phyloP scores from a whole-genome alignment of 2,888 invertebrate species.

The Campopleginae sp. region DNA sequence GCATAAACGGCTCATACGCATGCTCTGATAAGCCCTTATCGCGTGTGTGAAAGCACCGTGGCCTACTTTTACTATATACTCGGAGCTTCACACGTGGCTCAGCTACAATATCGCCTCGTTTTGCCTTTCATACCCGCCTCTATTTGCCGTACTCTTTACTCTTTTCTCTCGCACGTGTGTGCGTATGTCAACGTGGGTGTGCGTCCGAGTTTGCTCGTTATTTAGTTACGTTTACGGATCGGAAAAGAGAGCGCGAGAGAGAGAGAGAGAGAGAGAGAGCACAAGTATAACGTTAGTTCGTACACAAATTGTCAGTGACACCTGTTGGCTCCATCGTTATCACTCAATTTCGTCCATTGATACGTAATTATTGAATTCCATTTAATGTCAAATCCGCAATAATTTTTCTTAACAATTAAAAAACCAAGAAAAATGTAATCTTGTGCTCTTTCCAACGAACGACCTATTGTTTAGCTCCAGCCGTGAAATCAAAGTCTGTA shows the following conservation, averaged over 20 bases:
- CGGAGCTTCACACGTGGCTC: constrained; percentile 56
- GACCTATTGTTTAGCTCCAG: neutral
- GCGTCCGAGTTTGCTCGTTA: constrained; percentile 14
- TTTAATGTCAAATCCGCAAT: neutral
- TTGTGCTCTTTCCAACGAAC: neutral
- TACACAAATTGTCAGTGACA: neutral
- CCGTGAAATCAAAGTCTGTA: constrained; percentile 18
- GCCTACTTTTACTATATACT: constrained; percentile 78
- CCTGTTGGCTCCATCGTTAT: neutral
- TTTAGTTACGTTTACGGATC: constrained; percentile 1
- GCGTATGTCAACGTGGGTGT: neutral
- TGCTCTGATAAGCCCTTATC: constrained; percentile 82
- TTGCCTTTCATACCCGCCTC: constrained; percentile 63
- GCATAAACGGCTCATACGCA: constrained; percentile 73
- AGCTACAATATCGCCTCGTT: constrained; percentile 30
- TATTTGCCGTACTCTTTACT: constrained; percentile 2
- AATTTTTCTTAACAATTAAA: neutral
- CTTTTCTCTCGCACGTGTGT: constrained; percentile 2
- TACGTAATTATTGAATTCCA: neutral
- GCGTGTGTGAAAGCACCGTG: constrained; percentile 83
- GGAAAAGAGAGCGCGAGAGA: constrained; percentile 3
- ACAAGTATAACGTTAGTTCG: neutral
- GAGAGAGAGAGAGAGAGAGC: neutral
- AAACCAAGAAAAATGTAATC: neutral
- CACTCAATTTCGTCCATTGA: neutral